Base-by-base conservation (phyloP, 2,113 vertebrate genomes). In the Labeo rohita region DNA sequence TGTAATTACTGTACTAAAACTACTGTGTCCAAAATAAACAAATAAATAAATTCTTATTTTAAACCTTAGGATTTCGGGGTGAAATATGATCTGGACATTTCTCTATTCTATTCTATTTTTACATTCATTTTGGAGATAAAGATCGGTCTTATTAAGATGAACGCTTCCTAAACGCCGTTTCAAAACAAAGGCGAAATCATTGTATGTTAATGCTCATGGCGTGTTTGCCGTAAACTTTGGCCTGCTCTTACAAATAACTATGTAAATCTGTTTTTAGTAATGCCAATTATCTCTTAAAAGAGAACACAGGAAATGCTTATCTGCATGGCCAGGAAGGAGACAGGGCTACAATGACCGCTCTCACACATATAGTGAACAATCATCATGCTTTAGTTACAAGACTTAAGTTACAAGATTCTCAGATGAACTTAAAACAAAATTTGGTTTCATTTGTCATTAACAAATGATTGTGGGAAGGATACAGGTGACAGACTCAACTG, bases 221-320 rank as follows among this genome's bases (percentile, higher is more conserved):
- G 47, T 73, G 50, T 73, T 84, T 83, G 28, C 34, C 11, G 47
- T 68, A 28, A 83, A 83, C 61, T 70, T 73, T 84, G 34, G 50
- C 66, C 34, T 73, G 34, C 16, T 83, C 66, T 73, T 43, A 56
- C 12, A 84, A 59, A 84, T 73, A 28, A 73, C 65, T 43, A 73
- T 83, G 81, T 43, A 45, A 83, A 83, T 84, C 81, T 16, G 34
- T 83, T 83, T 83, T 84, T 73, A 59, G 68, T 56, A 39, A 73
- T 84, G 68, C 34, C 52, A 73, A 84, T 73, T 73, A 82, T 70
- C 50, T 84, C 50, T 73, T 56, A 73, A 73, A 73, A 84, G 50
- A 56, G 21, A 83, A 36, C 66, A 59, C 49, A 83, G 81, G 81
- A 84, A 84, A 84, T 23, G 65, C 68, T 84, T 83, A 83, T 83